Percentiles rank a stretch among this genome's conserved stretches.
These are phyloP conservation scores for Protomyctophum bolini DNA, from an alignment of 2,113 vertebrate species.

Conservation along the genomic window DNA sequence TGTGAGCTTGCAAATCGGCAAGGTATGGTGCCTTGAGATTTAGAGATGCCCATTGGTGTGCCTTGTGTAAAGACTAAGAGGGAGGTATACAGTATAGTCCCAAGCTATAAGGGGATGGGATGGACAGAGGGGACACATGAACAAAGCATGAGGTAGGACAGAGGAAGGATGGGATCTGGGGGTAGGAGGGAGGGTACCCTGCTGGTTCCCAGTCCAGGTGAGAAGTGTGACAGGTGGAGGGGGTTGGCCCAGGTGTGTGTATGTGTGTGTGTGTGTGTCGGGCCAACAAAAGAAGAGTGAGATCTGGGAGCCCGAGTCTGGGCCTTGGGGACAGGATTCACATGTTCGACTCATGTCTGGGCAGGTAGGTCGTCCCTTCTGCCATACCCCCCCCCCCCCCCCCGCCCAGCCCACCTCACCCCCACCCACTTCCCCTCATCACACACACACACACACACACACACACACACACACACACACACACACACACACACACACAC, in stretches of 20 bases:
- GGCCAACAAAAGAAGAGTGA: neutral
- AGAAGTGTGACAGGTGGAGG: constrained; percentile 69
- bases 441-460: neutral
- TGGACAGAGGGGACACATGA: constrained; percentile 1
- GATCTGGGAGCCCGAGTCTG: constrained; percentile 36
- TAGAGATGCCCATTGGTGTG: too few relatives aligned
- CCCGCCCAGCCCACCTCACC: constrained; percentile 15
- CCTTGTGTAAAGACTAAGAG: too few relatives aligned
- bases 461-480: constrained; percentile 2
- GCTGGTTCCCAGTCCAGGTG: constrained; percentile 62
- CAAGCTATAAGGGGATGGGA: constrained; percentile 18
- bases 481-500: constrained; percentile 16
- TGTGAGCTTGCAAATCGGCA: too few relatives aligned
- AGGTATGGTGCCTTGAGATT: too few relatives aligned
- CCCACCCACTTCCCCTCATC: constrained; percentile 43
- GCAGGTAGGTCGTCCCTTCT: constrained; percentile 66
- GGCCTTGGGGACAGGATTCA: constrained; percentile 74
- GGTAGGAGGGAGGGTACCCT: constrained; percentile 59
- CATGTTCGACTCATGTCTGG: constrained; percentile 76
- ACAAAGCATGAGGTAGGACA: constrained; percentile 19
- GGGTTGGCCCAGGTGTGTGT: constrained; percentile 39
- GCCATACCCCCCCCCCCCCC: constrained; percentile 19
- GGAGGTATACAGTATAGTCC: constrained; percentile 13
- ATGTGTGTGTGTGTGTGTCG: constrained; percentile 23
- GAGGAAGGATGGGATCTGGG: constrained; percentile 27